These are phyloP conservation scores for Cyphomyrus discorhynchus DNA, from an alignment of 2,113 vertebrate species.

Conservation along the genomic window DNA sequence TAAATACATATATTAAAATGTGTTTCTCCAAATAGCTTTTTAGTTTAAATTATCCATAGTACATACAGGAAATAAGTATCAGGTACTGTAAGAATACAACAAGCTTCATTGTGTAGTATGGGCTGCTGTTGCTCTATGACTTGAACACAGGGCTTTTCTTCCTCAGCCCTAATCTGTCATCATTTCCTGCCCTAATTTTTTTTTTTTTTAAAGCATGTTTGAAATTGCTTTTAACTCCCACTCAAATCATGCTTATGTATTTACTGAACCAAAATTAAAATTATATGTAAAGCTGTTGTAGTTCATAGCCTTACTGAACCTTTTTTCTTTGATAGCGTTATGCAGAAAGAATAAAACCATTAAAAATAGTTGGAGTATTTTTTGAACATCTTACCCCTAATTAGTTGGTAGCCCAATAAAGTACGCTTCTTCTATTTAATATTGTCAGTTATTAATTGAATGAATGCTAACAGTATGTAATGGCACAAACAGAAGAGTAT, in stretches of 20 bases:
- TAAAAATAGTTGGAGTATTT: no score
- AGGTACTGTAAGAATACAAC: neutral
- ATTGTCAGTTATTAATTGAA: neutral
- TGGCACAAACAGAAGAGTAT: neutral
- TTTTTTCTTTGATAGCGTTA: neutral
- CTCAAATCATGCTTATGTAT: neutral
- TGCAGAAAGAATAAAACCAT: no score
- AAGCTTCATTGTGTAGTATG: neutral
- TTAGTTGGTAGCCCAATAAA: neutral
- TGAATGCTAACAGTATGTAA: neutral
- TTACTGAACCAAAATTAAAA: neutral
- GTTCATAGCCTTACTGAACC: neutral
- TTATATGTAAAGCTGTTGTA: neutral
- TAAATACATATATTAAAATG: neutral
- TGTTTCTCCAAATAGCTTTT: neutral
- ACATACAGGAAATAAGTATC: neutral
- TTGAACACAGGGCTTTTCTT: neutral
- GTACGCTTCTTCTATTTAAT: no score
- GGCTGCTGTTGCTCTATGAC: neutral
- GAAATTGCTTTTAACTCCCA: neutral
- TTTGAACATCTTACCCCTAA: neutral
- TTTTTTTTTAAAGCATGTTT: neutral
- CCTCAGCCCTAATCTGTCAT: neutral
- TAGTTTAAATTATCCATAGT: neutral
- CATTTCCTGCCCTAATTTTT: neutral